phyloP scores from a whole-genome alignment of 2,113 vertebrate species.

The Noctilio leporinus region DNA sequence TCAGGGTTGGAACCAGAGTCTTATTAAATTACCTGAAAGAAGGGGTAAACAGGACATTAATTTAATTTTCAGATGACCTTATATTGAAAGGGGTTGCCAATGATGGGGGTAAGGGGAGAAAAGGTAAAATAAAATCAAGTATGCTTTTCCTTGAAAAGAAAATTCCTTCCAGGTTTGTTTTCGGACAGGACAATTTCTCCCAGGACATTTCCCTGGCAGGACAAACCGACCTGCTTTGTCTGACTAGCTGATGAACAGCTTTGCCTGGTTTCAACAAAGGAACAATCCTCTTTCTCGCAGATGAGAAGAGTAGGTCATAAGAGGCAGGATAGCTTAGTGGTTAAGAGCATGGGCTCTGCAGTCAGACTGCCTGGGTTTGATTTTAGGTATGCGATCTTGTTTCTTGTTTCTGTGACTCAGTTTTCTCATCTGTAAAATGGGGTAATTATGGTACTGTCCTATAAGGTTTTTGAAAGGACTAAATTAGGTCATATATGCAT shows the following conservation, averaged over 20 bases:
- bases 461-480: neutral
- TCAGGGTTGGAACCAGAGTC: neutral
- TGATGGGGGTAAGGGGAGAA: neutral
- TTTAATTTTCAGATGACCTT: constrained; percentile 63
- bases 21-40: constrained; percentile 40
- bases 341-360: neutral
- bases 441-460: neutral
- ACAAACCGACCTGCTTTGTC: constrained; percentile 64
- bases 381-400: neutral
- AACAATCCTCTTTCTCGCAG: constrained; percentile 20
- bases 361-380: neutral
- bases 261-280: constrained; percentile 25
- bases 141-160: constrained; percentile 67
- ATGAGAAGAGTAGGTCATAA: neutral
- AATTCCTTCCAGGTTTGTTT: constrained; percentile 64
- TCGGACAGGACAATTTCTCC: constrained; percentile 51
- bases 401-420: neutral
- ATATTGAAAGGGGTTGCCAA: constrained; percentile 37
- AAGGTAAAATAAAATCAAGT: constrained; percentile 57
- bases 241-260: constrained; percentile 54
- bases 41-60: constrained; percentile 48
- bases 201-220: constrained; percentile 68
- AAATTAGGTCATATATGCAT: neutral
- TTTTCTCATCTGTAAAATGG: constrained; percentile 7
- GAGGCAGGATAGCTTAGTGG: neutral